Base-by-base conservation (phyloP, 2,797 vertebrate species). In the Typhlichthys subterraneus region DNA sequence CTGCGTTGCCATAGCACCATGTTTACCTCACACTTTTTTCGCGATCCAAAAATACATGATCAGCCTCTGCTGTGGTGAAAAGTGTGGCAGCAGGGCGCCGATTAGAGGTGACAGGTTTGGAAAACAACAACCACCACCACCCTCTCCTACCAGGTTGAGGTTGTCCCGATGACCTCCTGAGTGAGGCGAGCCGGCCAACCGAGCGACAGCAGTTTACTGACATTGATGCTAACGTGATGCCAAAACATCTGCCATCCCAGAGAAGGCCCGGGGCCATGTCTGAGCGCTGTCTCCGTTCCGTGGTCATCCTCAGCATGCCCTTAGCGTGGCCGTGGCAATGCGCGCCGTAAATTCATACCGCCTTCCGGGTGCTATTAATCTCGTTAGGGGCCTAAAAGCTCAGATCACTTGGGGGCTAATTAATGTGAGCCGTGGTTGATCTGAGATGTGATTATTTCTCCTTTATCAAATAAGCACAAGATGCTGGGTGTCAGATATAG, bases 381-480 rank as follows among this genome's bases (percentile, higher is more conserved):
- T 73, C 60, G 50, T 82, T 58, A 70, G 49, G 14, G 49, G 73
- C 45, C 59, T 59, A 60, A 57, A 65, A 63, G 73, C 87, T 87
- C 69, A 59, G 63, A 47, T 64, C 84, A 31, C 77, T 38, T 38
- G 33, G 5, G 8, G 33, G 33, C 33, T 38, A 38, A 38, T 48
- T n/a, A 48, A 12, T 9, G 17, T 47, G 12, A 49, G 45, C 45
- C 14, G n/a, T 12, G 61, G 59, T 57, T 62, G 63, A 85, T 74
- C 49, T 9, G 0, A 62, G 74, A 81, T 80, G 62, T 69, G 77
- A 87, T 87, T 81, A 85, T 65, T 74, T 66, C 64, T 49, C 59
- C 62, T 49, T 81, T 82, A 87, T 87, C 65, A 76, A 72, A 80
- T 87, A 75, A 84, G 79, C 66, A 15, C 52, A 38, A 73, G 67